Evolutionary conservation across 1,140 invertebrate genomes (phyloP).

Genomic region (Luehdorfia chinensis): DNA sequence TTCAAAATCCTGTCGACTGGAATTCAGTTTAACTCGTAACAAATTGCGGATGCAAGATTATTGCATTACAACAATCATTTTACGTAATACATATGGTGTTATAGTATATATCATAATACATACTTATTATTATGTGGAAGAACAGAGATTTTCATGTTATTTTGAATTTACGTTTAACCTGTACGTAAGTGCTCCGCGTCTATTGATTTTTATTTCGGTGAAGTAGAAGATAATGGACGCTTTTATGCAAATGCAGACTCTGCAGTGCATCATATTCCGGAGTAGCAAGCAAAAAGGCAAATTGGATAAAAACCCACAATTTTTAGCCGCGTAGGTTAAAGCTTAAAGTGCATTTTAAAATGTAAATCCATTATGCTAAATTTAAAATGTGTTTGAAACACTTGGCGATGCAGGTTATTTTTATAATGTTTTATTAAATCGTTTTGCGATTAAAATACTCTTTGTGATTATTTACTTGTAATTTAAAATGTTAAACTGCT

Average conservation of each 20-base stretch:
- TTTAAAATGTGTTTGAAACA: slow-evolving; percentile 9
- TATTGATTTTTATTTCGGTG: slow-evolving; percentile 66
- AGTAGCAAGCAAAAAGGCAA: slow-evolving; percentile 39
- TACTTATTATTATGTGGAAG: too few relatives aligned
- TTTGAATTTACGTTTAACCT: slow-evolving; percentile 10
- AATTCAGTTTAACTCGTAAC: too few relatives aligned
- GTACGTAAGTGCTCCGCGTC: slow-evolving; percentile 26
- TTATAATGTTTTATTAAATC: slow-evolving; percentile 12
- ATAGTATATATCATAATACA: too few relatives aligned
- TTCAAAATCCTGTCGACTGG: too few relatives aligned
- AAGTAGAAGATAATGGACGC: slow-evolving; percentile 64
- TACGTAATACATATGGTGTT: too few relatives aligned
- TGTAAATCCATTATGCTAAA: slow-evolving; percentile 12
- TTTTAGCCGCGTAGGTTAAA: slow-evolving; percentile 6
- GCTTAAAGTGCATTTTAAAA: slow-evolving; percentile 15
- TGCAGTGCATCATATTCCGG: slow-evolving; percentile 57
- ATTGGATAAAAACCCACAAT: slow-evolving; percentile 35
- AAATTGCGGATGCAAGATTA: too few relatives aligned
- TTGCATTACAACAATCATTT: too few relatives aligned
- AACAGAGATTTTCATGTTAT: neutral
- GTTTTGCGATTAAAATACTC: neutral
- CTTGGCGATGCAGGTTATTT: slow-evolving; percentile 3
- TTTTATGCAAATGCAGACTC: slow-evolving; percentile 67
- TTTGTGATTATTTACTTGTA: too few relatives aligned
- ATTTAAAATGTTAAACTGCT: too few relatives aligned